Conservation (phyloP, 2,888 invertebrate species). For the Harpagoxenus sublaevis region DNA sequence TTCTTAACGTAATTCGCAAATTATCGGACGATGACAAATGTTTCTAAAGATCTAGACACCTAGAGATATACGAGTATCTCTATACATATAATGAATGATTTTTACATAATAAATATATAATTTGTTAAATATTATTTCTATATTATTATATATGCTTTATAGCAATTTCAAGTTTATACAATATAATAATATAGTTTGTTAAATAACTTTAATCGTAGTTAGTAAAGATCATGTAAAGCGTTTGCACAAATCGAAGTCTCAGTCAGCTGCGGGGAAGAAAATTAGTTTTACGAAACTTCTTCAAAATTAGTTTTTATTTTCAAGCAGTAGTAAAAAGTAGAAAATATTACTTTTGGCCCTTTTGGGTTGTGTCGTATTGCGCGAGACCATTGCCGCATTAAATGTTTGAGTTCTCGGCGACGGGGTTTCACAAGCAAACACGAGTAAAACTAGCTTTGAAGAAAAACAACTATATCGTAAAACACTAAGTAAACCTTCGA, state of each 20-base stretch:
- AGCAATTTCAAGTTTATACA: background rate
- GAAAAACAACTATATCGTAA: slow-evolving; percentile 24
- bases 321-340: background rate
- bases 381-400: background rate
- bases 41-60: background rate
- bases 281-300: slow-evolving; percentile 13
- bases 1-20: background rate
- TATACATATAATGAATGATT: background rate
- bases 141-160: background rate
- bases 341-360: background rate
- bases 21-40: background rate
- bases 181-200: background rate
- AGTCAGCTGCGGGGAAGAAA: background rate
- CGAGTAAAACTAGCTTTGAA: slow-evolving; percentile 6
- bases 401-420: slow-evolving; percentile 2
- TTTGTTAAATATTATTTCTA: background rate
- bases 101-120: background rate
- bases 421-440: slow-evolving; percentile 18
- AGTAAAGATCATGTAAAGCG: background rate
- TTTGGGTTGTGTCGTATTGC: background rate
- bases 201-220: slow-evolving; percentile 4
- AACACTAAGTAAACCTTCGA: slow-evolving; percentile 29
- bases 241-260: background rate
- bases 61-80: background rate
- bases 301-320: slow-evolving; percentile 29